Evolutionary conservation across 2,113 vertebrate species (phyloP).

Genomic region (Collichthys lucidus): DNA sequence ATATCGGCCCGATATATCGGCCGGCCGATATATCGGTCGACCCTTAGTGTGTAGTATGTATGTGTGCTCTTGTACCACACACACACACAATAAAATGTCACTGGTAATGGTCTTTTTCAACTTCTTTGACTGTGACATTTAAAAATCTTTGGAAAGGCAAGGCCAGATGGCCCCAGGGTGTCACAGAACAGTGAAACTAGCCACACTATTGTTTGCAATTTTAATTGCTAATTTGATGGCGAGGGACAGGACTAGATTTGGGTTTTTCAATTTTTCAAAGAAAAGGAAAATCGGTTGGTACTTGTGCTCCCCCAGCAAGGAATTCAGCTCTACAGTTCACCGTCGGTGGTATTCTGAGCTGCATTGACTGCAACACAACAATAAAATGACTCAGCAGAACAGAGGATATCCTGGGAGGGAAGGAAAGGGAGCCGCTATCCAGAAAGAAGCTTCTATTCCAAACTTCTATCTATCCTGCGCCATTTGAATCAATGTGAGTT

Average conservation of each 20-base stretch:
- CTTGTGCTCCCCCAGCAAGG: slow-evolving; percentile 34
- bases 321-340: slow-evolving; percentile 29
- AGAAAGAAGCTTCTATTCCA: slow-evolving; percentile 14
- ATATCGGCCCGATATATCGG: no score
- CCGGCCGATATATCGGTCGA: no score
- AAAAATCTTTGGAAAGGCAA: slow-evolving; percentile 69
- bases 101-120: slow-evolving; percentile 74
- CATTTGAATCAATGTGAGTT: slow-evolving; percentile 35
- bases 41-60: no score
- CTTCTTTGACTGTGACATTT: slow-evolving; percentile 78
- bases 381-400: slow-evolving; percentile 62
- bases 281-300: slow-evolving; percentile 37
- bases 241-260: slow-evolving; percentile 74
- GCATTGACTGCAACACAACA: slow-evolving; percentile 40
- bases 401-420: slow-evolving; percentile 10
- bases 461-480: slow-evolving; percentile 18
- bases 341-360: slow-evolving; percentile 53
- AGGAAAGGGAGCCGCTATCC: neutral
- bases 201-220: slow-evolving; percentile 70
- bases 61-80: slow-evolving; percentile 1
- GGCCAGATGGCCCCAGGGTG: slow-evolving; percentile 59
- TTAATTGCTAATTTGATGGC: slow-evolving; percentile 77
- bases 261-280: slow-evolving; percentile 63
- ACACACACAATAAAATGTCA: slow-evolving; percentile 75
- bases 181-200: slow-evolving; percentile 51